These are phyloP conservation scores for Eupithecia dodoneata DNA, from an alignment of 2,888 invertebrate genomes.

Conservation along the genomic window DNA sequence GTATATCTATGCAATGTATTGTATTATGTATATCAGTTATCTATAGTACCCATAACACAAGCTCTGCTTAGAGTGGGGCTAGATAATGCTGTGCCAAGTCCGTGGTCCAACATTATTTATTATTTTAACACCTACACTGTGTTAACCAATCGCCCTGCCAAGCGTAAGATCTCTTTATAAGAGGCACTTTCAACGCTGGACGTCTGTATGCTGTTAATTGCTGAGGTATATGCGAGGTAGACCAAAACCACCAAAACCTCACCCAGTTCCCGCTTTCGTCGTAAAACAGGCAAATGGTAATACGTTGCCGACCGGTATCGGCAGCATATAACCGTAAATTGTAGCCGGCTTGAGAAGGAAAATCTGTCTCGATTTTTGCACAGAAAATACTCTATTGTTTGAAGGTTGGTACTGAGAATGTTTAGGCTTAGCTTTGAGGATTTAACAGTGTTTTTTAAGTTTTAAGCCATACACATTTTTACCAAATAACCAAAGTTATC, in stretches of 20 bases:
- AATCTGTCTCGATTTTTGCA: constrained; percentile 49
- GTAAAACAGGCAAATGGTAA: constrained; percentile 47
- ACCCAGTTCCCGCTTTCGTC: constrained; percentile 27
- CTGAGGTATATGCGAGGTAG: background rate
- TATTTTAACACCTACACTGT: too few species aligned
- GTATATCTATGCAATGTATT: too few species aligned
- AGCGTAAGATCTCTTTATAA: too few species aligned
- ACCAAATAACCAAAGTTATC: too few species aligned
- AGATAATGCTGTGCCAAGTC: too few species aligned
- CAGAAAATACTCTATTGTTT: constrained; percentile 48
- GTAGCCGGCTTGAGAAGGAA: constrained; percentile 44
- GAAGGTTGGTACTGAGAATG: constrained; percentile 30
- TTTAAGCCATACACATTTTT: too few species aligned
- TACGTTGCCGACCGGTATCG: constrained; percentile 56
- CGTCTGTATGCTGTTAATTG: background rate
- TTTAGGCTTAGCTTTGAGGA: constrained; percentile 26
- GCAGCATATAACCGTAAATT: constrained; percentile 62
- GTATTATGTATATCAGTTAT: too few species aligned
- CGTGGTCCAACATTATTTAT: too few species aligned
- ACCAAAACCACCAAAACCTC: background rate
- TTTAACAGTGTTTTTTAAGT: background rate
- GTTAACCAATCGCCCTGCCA: too few species aligned
- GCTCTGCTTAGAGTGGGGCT: too few species aligned
- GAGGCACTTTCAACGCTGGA: background rate
- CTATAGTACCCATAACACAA: too few species aligned